These are phyloP conservation scores for Fistularia commersonii DNA, from an alignment of 2,797 vertebrate genomes.

Conservation along the genomic window DNA sequence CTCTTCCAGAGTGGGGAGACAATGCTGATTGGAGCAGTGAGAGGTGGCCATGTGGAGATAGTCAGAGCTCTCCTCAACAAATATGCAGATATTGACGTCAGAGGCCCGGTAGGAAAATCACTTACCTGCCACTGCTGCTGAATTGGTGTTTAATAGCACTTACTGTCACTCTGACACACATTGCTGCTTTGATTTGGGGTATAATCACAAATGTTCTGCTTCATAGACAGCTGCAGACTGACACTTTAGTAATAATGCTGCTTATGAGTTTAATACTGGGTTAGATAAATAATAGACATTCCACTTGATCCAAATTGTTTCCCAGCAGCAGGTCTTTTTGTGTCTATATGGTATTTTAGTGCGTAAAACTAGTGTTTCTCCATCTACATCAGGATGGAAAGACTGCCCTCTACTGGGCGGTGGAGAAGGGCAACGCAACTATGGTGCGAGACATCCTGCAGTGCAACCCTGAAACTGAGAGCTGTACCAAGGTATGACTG, in stretches of 20 bases:
- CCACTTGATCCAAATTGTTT: no score
- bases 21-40: conserved; percentile 93
- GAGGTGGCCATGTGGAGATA: conserved; percentile 97
- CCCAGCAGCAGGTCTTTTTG: conserved; percentile 19
- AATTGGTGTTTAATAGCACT: conserved; percentile 12
- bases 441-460: conserved; percentile 98
- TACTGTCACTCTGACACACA: no score
- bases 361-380: conserved; percentile 6
- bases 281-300: no score
- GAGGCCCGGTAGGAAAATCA: conserved; percentile 81
- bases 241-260: no score
- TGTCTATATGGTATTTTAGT: not conserved
- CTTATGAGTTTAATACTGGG: no score
- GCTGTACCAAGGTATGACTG: conserved; percentile 87
- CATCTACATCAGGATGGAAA: conserved; percentile 85
- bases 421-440: conserved; percentile 94
- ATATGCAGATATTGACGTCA: conserved; percentile 97
- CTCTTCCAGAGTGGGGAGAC: conserved; percentile 90
- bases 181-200: no score
- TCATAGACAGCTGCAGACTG: no score
- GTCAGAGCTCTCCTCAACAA: conserved; percentile 94
- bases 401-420: conserved; percentile 96
- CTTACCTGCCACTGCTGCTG: no score
- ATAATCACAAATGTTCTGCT: no score
- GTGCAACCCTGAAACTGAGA: conserved; percentile 96